These are phyloP conservation scores for Caenorhabditis sulstoni DNA, from an alignment of 2,888 invertebrate species.

Conservation along the genomic window DNA sequence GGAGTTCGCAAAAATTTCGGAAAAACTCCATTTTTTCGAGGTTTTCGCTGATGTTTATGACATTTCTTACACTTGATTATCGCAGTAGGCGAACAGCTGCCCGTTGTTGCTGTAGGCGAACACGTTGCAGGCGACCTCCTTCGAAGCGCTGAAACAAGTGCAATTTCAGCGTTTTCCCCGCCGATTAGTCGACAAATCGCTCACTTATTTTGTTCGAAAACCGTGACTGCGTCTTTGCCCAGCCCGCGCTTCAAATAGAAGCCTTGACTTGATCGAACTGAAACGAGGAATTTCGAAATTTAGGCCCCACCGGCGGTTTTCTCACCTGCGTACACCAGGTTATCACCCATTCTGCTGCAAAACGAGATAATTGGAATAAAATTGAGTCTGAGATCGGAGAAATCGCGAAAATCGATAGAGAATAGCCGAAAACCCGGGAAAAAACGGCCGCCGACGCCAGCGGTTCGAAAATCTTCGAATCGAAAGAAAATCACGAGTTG, in stretches of 20 bases:
- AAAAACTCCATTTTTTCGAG: not conserved
- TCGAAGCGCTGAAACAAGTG: conserved; percentile 66
- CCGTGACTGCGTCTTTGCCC: conserved; percentile 54
- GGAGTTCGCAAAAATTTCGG: no score
- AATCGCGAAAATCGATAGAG: not conserved
- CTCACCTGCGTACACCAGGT: conserved; percentile 70
- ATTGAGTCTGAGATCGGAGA: not conserved
- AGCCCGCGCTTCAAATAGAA: conserved; percentile 71
- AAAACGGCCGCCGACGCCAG: not conserved
- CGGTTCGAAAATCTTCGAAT: conserved; percentile 5
- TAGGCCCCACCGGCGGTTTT: conserved; percentile 7
- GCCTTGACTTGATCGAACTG: conserved; percentile 73
- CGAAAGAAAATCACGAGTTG: conserved; percentile 28
- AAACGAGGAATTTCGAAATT: conserved; percentile 32
- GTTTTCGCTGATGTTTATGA: no score
- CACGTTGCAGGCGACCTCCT: conserved; percentile 71
- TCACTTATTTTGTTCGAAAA: conserved; percentile 67
- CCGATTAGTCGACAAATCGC: no score
- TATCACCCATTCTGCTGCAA: conserved; percentile 69
- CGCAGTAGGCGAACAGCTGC: conserved; percentile 76
- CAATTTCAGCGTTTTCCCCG: not conserved
- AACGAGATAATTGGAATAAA: conserved; percentile 10
- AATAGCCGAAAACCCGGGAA: not conserved
- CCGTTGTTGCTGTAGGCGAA: conserved; percentile 77
- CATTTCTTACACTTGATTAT: conserved; percentile 71